Base-by-base conservation (phyloP, 2,113 vertebrate genomes). In the Clarias gariepinus region DNA sequence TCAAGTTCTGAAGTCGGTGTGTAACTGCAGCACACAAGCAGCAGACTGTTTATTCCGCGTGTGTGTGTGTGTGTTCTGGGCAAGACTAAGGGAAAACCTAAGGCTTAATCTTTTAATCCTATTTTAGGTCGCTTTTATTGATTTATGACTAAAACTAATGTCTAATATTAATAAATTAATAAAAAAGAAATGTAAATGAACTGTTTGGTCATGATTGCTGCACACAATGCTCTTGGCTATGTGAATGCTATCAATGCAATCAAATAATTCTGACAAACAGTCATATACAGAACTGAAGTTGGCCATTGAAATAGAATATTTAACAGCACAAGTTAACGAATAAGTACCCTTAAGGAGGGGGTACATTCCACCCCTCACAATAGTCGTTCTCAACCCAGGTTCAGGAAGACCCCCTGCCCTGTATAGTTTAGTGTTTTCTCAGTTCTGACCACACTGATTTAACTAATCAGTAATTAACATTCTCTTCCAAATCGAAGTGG, bases 1-100 rank as follows among this genome's bases (percentile, higher is more conserved):
- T 91, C 53, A 91, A 47, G 36, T 52, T 23, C 60, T 63, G 71
- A n/a, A 52, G 41, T 25, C 9, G 21, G 30, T 61, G 64, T 36
- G 19, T 33, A 28, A 25, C 41, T 68, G 81, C 16, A 53, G 41
- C 7, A 83, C 30, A 73, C 82, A 83, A 68, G 52, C 66, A 71
- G 47, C 47, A 55, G 82, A 69, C 21, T 84, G 82, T 73, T 58
- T 58, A 36, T 23, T 73, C 12, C 25, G 60, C n/a, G 10, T 16
- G 21, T 63, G 36, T 64, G 60, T 61, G 3, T 28, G 60, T 47
- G 10, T 16, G 33, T 81, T 58, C 11, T 57, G 2, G 28, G 16
- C 68, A 30, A 57, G 12, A 52, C 36, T 80, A 28, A 21, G 18
- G 7, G 55, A 16, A 58, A 79, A 79, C 28, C 77, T 33, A 61